Percentiles rank a stretch among this genome's conserved stretches.
These are phyloP conservation scores for Pinctada fucata DNA, from an alignment of 2,888 invertebrate genomes.

Conservation along the genomic window DNA sequence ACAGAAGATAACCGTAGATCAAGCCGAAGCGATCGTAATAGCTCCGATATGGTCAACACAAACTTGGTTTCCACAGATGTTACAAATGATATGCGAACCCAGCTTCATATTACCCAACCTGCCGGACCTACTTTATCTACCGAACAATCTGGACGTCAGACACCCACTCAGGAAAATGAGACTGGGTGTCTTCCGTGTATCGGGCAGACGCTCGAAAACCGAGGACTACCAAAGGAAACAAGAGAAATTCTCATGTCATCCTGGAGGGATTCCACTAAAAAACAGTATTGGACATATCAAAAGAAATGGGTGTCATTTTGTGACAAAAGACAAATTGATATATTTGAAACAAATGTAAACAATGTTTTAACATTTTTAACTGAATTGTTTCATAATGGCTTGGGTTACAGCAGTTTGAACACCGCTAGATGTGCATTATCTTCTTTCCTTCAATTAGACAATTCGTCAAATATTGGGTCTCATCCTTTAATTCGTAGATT, in stretches of 20 bases:
- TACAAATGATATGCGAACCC: conserved; percentile 15
- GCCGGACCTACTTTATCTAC: conserved; percentile 16
- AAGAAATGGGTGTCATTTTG: conserved; percentile 42
- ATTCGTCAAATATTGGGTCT: conserved; percentile 15
- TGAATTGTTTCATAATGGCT: conserved; percentile 22
- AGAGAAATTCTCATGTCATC: conserved; percentile 36
- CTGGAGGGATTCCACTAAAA: conserved; percentile 42
- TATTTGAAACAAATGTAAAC: conserved; percentile 26
- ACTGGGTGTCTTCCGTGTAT: conserved; percentile 41
- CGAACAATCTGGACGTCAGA: conserved; percentile 14
- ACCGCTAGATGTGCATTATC: conserved; percentile 41
- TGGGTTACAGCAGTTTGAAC: conserved; percentile 42
- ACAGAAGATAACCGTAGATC: conserved; percentile 18
- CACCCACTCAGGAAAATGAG: conserved; percentile 39
- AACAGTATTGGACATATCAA: conserved; percentile 34
- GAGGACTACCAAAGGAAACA: conserved; percentile 35
- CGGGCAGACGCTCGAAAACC: conserved; percentile 28
- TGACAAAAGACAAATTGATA: conserved; percentile 20
- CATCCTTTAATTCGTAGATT: conserved; percentile 31
- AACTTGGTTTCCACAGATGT: conserved; percentile 26
- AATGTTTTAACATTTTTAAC: conserved; percentile 32
- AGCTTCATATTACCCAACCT: conserved; percentile 13
- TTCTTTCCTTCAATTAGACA: conserved; percentile 20
- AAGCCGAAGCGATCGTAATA: conserved; percentile 9
- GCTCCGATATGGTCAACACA: conserved; percentile 21